Conservation (phyloP, 2,113 vertebrate genomes). For the Nycticryphes semicollaris region DNA sequence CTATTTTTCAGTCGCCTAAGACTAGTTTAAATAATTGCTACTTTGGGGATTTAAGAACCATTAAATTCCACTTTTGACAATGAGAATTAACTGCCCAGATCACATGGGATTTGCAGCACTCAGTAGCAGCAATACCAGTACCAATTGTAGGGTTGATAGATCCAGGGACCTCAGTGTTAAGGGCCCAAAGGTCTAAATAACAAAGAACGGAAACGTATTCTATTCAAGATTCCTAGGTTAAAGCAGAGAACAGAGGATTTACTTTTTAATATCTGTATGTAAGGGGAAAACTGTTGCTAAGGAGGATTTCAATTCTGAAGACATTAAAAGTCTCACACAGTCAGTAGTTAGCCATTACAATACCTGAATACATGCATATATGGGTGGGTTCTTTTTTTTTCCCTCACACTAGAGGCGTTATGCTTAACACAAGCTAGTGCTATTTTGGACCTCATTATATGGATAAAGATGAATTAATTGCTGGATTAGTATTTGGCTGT, state of each 20-base stretch:
- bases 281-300: not conserved
- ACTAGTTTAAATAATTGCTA: not conserved
- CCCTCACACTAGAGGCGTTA: not conserved
- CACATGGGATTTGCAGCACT: not conserved
- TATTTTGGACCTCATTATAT: conserved; percentile 50
- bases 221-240: not conserved
- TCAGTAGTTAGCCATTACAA: not conserved
- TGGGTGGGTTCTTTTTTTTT: not conserved
- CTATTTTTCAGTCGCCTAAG: not conserved
- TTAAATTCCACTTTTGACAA: not conserved
- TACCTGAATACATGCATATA: not conserved
- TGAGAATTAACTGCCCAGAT: not conserved
- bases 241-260: not conserved
- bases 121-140: not conserved
- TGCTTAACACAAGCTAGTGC: not conserved
- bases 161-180: not conserved
- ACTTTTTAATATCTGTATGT: not conserved
- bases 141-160: not conserved
- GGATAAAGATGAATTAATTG: conserved; percentile 49
- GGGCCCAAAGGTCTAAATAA: not conserved
- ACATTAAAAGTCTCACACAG: conserved; percentile 12
- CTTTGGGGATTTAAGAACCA: not conserved
- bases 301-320: not conserved
- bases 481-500: conserved; percentile 42
- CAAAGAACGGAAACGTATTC: not conserved